Base-by-base conservation (phyloP, 2,113 vertebrate species). In the Thermophis baileyi region DNA sequence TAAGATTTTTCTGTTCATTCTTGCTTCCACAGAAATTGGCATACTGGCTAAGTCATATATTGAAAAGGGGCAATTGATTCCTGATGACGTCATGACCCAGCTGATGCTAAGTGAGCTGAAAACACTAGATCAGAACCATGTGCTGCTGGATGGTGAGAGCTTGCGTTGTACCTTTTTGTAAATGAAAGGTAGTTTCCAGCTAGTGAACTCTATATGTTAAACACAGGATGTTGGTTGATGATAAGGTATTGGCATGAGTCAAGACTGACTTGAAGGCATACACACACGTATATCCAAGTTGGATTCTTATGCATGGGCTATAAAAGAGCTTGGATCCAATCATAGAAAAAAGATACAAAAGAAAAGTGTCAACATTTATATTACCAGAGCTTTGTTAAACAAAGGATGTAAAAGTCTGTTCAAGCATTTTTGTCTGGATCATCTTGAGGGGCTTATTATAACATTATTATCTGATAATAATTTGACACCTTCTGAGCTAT, bases 31-130 rank as follows among this genome's bases (percentile, higher is more conserved):
- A 99, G 99, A 99, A 96, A 97, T 99, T 88, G 99, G 99, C 60
- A 97, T 99, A 55, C 93, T 99, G 96, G 98, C 99, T 96, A 99
- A 99, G 96, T 98, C 98, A n/a, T 99, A 98, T 93, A 99, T 99
- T 60, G 98, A 99, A 95, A 98, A 98, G 96, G 99, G 99, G 91
- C 98, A 97, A 96, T 98, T 99, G 96, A 98, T 99, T 91, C 99
- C 99, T 16, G 99, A 99, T 96, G 98, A 98, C 50, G 97, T 99
- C 96, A 99, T 99, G 95, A 99, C 99, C 22, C 98, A 96, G 5
- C 97, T 99, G 92, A 98, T 99, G 96, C 97, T 99, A 89, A 96
- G 94, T n/a, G 98, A 99, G 94, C 97, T 99, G 89, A 98, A 97
- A 94, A 94, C 90, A 3, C 95, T 99, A 50, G 95, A 97, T 24